Evolutionary conservation across 2,113 vertebrate species (phyloP).

Genomic region (Cyanoramphus novaezelandiae): DNA sequence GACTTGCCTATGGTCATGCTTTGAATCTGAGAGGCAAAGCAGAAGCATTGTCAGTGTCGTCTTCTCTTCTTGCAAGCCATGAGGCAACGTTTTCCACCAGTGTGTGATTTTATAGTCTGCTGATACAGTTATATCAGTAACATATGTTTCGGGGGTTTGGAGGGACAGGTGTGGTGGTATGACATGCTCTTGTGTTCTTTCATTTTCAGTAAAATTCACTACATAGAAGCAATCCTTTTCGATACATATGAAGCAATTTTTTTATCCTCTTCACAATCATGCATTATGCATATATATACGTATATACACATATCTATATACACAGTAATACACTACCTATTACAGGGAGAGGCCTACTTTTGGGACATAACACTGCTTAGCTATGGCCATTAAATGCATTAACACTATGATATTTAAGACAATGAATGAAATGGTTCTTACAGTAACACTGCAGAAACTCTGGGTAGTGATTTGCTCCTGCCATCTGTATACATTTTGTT

Average conservation of each 20-base stretch:
- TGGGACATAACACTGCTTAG: not conserved
- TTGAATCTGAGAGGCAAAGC: not conserved
- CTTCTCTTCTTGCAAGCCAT: not conserved
- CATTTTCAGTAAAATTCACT: not conserved
- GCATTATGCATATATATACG: too few species aligned
- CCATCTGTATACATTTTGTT: not conserved
- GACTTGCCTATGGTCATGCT: not conserved
- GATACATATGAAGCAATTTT: not conserved
- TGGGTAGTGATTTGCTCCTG: not conserved
- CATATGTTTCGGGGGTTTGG: accelerated
- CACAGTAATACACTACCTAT: not conserved
- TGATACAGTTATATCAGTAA: not conserved
- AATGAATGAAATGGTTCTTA: not conserved
- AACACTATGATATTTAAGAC: not conserved
- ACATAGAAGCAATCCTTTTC: not conserved
- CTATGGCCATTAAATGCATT: not conserved
- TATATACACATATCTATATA: not conserved
- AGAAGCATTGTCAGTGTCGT: not conserved
- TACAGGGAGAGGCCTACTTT: not conserved
- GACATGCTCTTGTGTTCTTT: not conserved
- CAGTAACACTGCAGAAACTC: not conserved
- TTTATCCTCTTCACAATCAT: not conserved
- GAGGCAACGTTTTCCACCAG: not conserved
- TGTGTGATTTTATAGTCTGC: not conserved
- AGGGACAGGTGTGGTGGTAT: not conserved